A percentile compares a stretch with the other conserved stretches of the same genome.
These are phyloP conservation scores for Empis livida DNA, from an alignment of 2,888 invertebrate genomes.

Conservation along the genomic window DNA sequence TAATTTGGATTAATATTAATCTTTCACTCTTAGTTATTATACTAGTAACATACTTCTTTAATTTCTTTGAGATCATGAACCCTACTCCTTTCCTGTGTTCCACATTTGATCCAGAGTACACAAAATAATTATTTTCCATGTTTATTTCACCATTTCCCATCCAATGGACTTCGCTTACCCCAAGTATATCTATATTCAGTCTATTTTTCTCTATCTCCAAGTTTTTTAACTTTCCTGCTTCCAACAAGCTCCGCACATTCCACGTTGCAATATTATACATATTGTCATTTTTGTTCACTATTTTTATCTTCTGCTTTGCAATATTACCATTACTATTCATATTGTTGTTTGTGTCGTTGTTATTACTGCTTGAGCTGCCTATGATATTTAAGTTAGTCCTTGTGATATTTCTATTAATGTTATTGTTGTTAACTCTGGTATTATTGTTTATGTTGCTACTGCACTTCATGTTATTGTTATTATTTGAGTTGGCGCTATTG, in stretches of 20 bases:
- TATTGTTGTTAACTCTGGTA: too few species aligned
- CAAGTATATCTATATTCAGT: not conserved
- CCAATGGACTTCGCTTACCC: not conserved
- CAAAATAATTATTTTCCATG: too few species aligned
- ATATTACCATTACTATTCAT: too few species aligned
- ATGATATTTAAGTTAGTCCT: too few species aligned
- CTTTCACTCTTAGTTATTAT: not conserved
- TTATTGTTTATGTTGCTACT: too few species aligned
- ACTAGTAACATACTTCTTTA: not conserved
- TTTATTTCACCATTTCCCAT: not conserved
- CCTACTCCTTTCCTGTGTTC: not conserved
- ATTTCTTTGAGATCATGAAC: not conserved
- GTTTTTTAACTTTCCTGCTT: not conserved
- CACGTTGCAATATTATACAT: not conserved
- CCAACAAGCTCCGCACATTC: not conserved
- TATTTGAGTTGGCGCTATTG: too few species aligned
- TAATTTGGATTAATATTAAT: not conserved
- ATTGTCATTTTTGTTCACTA: not conserved
- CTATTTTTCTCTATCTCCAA: not conserved
- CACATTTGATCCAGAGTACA: not conserved
- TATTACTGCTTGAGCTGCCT: too few species aligned
- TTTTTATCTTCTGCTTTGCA: too few species aligned
- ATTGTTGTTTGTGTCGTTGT: too few species aligned
- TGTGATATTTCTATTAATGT: too few species aligned
- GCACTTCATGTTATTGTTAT: too few species aligned